phyloP scores from a whole-genome alignment of 2,113 vertebrate genomes.

The Eolophus roseicapilla region DNA sequence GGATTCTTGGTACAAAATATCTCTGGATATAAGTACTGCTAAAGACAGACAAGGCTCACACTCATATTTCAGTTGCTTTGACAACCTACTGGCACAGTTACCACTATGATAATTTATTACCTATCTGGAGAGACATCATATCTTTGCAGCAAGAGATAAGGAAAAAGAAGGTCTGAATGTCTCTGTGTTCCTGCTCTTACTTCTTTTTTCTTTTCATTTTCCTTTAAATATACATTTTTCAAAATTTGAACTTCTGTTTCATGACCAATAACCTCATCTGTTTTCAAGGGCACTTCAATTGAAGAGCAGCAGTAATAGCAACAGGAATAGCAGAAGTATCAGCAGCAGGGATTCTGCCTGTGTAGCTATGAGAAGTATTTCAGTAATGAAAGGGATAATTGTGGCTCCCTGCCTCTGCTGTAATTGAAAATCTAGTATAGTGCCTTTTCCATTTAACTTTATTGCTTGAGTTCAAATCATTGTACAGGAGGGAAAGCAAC shows the following conservation, averaged over 20 bases:
- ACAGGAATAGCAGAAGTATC: slow-evolving; percentile 37
- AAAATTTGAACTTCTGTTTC: slow-evolving; percentile 13
- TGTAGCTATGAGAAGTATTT: slow-evolving; percentile 55
- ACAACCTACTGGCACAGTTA: not conserved
- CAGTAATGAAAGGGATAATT: slow-evolving; percentile 74
- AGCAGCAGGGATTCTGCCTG: slow-evolving; percentile 56
- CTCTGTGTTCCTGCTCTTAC: not conserved
- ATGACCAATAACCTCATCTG: slow-evolving; percentile 55
- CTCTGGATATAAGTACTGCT: not conserved
- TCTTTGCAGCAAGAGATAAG: not conserved
- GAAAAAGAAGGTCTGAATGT: not conserved
- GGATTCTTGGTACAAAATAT: not conserved
- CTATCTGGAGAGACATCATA: not conserved
- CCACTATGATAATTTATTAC: not conserved
- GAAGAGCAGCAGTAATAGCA: slow-evolving; percentile 35
- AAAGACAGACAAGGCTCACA: not conserved
- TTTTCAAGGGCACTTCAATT: slow-evolving; percentile 65
- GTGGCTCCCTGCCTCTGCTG: slow-evolving; percentile 69
- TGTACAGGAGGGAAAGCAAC: slow-evolving; percentile 47
- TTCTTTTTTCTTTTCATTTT: not conserved
- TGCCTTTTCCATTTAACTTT: slow-evolving; percentile 76
- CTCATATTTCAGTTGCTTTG: not conserved
- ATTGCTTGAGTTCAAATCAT: slow-evolving; percentile 71
- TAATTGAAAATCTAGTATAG: slow-evolving; percentile 76
- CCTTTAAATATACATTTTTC: not conserved